Evolutionary conservation across 2,797 vertebrate genomes (phyloP), one percentile per base, ranked within the genome.

Genomic region (Tenualosa thibaudeaui): DNA sequence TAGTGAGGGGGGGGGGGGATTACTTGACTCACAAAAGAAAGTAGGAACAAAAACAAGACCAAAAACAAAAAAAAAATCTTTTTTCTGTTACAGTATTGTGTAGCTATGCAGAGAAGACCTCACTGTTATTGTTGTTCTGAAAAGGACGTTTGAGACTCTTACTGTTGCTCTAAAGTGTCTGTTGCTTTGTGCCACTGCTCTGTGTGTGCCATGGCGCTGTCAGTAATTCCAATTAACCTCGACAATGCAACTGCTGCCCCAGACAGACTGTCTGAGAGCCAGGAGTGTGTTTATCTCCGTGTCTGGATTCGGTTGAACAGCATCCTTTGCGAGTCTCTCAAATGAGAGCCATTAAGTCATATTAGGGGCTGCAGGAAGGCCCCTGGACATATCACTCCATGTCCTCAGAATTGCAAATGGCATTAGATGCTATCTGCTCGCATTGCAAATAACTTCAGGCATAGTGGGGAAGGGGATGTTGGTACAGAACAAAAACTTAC

Each of bases 321-420:
- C 31, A 37, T 71, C 65, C 62, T 65, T 26, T 65, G 10, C 31
- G 26, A 71, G 12, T 51, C 58, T 24, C 22, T 24, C 58, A 3
- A 24, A 60, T 43, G 71, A 40, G 43, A 78, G 37, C 71, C 37
- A 78, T 78, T 78, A 78, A 19, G 71, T 19, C 40, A 46, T 75
- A 43, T 75, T 43, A 43, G 15, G 68, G 71, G 71, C 40, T 46
- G 17, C 71, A 78, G 71, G 40, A 78, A 78, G 71, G 71, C 71
- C 71, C 3, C 37, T 22, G 40, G 71, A 19, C 71, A 43, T 19
- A 17, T 78, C 71, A 78, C 40, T 17, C 71, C 17, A 8, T 46
- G 71, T 78, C 71, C 37, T 78, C 17, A 46, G 71, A 22, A 78
- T 46, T 46, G 71, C 71, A 78, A 78, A 78, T 78, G 71, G 37